Base-by-base conservation (phyloP, 2,797 vertebrate species). In the Coreius guichenoti region DNA sequence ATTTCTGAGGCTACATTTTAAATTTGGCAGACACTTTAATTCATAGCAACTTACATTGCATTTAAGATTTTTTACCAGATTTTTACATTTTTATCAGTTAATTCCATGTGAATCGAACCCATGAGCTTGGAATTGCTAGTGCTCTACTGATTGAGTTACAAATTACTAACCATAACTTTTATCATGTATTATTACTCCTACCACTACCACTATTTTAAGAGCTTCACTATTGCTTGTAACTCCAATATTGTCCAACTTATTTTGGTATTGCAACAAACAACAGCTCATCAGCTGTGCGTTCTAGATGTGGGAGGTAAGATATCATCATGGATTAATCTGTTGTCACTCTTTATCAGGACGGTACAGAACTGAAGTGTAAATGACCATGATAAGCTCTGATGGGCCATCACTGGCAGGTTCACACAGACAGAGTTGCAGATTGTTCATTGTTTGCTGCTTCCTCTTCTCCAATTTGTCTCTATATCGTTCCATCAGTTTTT, bases 371-470 rank as follows among this genome's bases (percentile, higher is more conserved):
- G 63, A 81, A 58, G 92, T 90, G 87, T 88, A 91, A 92, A 90
- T 91, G 91, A 91, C 87, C 68, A 86, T 74, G 91, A 93, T 91
- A 90, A 89, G 85, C 80, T 85, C 76, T 75, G 72, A 90, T 86
- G 76, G 86, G 77, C 84, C 86, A 91, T 85, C 61, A 17, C 82
- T 82, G 69, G 78, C 87, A 67, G 51, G 84, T 86, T 85, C 56
- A 84, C 47, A 56, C 75, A 86, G 89, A 89, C 89, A 88, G 81
- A 36, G 75, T 80, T 26, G 77, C 89, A 93, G 93, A 93, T 92
- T 91, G 82, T 91, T 93, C 94, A 95, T 95, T 96, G 95, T 96
- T 95, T 91, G 83, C 85, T 0, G 65, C 91, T 95, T 95, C 95
- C 94, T 95, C 89, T 80, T 83, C 79, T 90, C 91, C 92, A 92